Base-by-base conservation (phyloP, 1,140 invertebrate species). In the Ostrea denselamellosa region DNA sequence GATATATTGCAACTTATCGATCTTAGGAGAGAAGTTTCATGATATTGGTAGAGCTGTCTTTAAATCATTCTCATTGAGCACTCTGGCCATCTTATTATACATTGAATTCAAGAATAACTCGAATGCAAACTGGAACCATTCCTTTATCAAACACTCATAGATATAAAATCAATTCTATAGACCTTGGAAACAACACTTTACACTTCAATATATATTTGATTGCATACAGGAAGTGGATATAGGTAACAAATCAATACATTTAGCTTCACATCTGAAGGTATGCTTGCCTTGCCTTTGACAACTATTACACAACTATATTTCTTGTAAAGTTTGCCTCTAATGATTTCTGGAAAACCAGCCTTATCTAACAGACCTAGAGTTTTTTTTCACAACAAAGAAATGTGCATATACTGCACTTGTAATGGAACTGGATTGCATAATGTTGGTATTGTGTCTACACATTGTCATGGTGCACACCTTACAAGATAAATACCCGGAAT, bases 171-270 rank as follows among this genome's bases (percentile, higher is more conserved):
- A 62, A 19, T 62, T 62, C n/a, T 17, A 62, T 62, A 62, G 56
- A 62, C 56, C 56, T 19, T 19, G 1, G 56, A 62, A 62, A 62
- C 56, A 7, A 62, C 56, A 62, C 56, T 62, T 62, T 62, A 25
- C 68, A 77, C 68, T 77, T 77, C 68, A 77, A 77, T 28, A 44
- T 44, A 44, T 44, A 77, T 28, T 34, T 77, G 28, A 34, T 77
- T 77, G 68, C 68, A 77, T 34, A 34, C 12, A 77, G 34, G 28
- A 77, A 77, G 25, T 34, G 28, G 28, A 34, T 28, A 34, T 25
- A 77, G 68, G 25, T 25, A 28, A 77, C 22, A 77, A 77, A 77
- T 77, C 68, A 25, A 77, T 77, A 22, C 22, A 28, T 9, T 25
- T 28, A 22, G 25, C 56, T 14, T 62, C 5, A 62, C n/a, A 19